Evolutionary conservation across 1,140 invertebrate species (phyloP).

Genomic region (Yoshiicerus persimilis): DNA sequence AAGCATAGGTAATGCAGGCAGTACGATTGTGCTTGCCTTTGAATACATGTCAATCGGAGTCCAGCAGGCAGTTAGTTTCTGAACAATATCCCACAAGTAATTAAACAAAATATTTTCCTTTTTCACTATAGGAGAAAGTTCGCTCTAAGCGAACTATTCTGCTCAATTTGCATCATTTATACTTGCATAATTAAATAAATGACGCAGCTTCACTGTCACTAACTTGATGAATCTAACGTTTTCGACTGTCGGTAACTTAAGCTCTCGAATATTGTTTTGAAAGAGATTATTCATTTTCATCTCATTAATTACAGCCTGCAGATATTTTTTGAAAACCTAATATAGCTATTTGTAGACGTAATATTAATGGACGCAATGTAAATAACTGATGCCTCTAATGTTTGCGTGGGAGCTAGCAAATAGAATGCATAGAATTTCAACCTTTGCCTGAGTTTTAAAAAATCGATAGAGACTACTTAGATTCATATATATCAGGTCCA

Average conservation of each 20-base stretch:
- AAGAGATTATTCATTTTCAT: no score
- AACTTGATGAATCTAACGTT: not conserved
- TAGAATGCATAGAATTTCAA: no score
- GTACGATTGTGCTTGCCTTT: not conserved
- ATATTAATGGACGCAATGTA: no score
- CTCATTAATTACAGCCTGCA: no score
- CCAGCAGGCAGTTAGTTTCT: not conserved
- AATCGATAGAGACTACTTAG: no score
- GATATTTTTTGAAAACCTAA: no score
- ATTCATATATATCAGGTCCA: no score
- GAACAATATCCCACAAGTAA: not conserved
- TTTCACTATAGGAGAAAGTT: not conserved
- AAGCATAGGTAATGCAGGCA: no score
- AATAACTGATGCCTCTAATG: no score
- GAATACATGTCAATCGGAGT: not conserved
- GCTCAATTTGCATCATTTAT: not conserved
- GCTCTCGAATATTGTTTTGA: not conserved
- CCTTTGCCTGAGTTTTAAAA: no score
- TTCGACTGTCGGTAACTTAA: not conserved
- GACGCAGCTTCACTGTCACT: not conserved
- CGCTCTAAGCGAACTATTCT: not conserved
- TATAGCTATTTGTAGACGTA: no score
- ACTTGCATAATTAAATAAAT: not conserved
- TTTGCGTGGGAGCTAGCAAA: no score
- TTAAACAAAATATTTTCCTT: not conserved